phyloP scores from a whole-genome alignment of 92 coral and sea anemone genomes.

The Micromussa lordhowensis region DNA sequence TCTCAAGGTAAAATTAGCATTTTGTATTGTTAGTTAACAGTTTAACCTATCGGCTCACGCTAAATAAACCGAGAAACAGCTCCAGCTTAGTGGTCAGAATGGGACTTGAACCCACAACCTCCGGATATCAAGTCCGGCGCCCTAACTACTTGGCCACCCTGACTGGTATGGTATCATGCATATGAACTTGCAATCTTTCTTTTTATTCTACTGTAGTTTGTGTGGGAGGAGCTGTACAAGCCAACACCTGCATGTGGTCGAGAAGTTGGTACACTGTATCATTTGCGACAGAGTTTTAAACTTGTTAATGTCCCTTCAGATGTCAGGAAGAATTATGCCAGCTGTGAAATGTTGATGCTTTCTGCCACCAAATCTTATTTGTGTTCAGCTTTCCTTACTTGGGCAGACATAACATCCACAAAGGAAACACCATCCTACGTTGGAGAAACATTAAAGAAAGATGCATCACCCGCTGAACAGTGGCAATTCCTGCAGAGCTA shows the following conservation, averaged over 20 bases:
- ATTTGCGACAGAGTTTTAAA: slow-evolving; percentile 63
- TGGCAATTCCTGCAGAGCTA: slow-evolving; percentile 16
- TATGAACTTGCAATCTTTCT: no score
- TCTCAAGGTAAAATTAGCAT: slow-evolving; percentile 55
- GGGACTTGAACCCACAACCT: no score
- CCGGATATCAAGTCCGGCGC: not conserved
- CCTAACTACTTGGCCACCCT: no score
- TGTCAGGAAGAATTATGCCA: slow-evolving; percentile 66
- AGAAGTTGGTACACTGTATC: slow-evolving; percentile 73
- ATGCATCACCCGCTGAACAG: slow-evolving; percentile 4
- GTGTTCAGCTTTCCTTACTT: slow-evolving; percentile 72
- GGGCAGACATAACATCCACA: slow-evolving; percentile 38
- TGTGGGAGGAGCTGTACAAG: slow-evolving; percentile 73
- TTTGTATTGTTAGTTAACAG: no score
- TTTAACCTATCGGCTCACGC: no score
- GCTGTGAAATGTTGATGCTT: slow-evolving; percentile 65
- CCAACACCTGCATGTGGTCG: slow-evolving; percentile 63
- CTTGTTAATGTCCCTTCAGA: slow-evolving; percentile 62
- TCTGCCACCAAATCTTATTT: slow-evolving; percentile 72
- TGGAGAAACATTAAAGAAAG: not conserved
- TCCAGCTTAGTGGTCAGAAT: no score
- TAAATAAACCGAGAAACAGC: not conserved
- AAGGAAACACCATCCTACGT: slow-evolving; percentile 31
- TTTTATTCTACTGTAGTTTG: slow-evolving; percentile 31
- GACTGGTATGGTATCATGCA: no score